Evolutionary conservation across 2,888 invertebrate species (phyloP), one percentile per base, ranked within the genome.

Genomic region (Acronicta leporina): DNA sequence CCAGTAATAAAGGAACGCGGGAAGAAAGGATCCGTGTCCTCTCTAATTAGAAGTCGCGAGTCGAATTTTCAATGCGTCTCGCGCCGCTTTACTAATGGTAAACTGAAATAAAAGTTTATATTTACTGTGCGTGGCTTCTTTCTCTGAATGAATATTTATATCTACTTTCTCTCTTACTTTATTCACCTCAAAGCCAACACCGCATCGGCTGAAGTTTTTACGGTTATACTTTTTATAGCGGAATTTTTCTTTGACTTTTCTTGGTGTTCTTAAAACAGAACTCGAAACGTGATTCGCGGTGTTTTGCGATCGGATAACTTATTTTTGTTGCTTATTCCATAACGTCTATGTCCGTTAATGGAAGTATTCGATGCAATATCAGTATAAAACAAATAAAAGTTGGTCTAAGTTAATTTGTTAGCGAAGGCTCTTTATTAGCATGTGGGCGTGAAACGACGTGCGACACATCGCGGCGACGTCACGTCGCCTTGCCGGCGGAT

Each of bases 61-160:
- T 89, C 88, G 92, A 93, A 93, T 94, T 92, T 91, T 87, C 91
- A 92, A 92, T 92, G 90, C 87, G 85, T 87, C 87, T 83, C 85
- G 82, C 77, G 80, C 78, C 83, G 82, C 75, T 82, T 81, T 80
- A 81, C 87, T 90, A 89, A 91, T 88, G 89, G 91, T 79, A 83
- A 84, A 87, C 87, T 88, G 87, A 89, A 92, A 92, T 92, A 92
- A 92, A 93, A 94, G 92, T 93, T 93, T 92, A 88, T 93, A 92
- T 92, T 93, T 92, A 91, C 89, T 87, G 91, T 91, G 91, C 91
- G 91, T 92, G 85, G 86, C 79, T 84, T 85, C 86, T 85, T 83
- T 83, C 85, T 80, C 76, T 74, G 80, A 88, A 93, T 94, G 91
- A 93, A 92, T 93, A 92, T 93, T 94, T 92, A 94, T 94, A 20